Evolutionary conservation across 2,797 vertebrate genomes (phyloP).

Genomic region (Danio tinwini): DNA sequence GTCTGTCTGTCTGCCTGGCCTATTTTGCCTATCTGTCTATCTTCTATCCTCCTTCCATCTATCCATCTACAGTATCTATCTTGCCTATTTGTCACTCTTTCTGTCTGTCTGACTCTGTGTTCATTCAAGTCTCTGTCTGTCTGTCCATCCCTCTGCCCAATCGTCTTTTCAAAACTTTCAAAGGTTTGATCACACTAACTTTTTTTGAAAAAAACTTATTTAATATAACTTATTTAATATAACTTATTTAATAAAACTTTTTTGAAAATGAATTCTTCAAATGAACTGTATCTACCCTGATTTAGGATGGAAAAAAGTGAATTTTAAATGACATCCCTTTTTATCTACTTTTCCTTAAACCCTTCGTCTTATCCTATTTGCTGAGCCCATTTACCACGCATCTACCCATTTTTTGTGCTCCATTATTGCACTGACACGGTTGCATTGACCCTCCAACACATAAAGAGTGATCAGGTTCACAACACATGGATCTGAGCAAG

Average conservation of each 20-base stretch:
- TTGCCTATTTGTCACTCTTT: no score
- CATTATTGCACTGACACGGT: not conserved
- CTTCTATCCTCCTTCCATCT: no score
- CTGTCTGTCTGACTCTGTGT: no score
- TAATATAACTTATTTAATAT: no score
- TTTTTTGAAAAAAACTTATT: no score
- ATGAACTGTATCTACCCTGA: no score
- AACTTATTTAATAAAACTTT: no score
- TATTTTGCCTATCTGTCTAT: no score
- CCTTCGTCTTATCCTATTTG: not conserved
- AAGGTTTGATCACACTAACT: not conserved
- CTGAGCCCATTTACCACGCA: slow-evolving; percentile 10
- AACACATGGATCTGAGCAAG: slow-evolving; percentile 19
- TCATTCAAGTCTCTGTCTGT: no score
- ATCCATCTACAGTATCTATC: no score
- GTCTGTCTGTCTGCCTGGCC: no score
- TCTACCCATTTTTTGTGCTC: not conserved
- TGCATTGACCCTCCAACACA: slow-evolving; percentile 7
- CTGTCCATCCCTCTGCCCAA: not conserved
- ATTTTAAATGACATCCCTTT: not conserved
- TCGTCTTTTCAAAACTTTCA: not conserved
- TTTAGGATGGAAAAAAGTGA: not conserved
- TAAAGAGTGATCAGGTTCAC: not conserved
- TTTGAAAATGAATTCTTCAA: no score
- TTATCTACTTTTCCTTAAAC: slow-evolving; percentile 16